Evolutionary conservation across 2,113 vertebrate genomes (phyloP).

Genomic region (Mohoua ochrocephala): DNA sequence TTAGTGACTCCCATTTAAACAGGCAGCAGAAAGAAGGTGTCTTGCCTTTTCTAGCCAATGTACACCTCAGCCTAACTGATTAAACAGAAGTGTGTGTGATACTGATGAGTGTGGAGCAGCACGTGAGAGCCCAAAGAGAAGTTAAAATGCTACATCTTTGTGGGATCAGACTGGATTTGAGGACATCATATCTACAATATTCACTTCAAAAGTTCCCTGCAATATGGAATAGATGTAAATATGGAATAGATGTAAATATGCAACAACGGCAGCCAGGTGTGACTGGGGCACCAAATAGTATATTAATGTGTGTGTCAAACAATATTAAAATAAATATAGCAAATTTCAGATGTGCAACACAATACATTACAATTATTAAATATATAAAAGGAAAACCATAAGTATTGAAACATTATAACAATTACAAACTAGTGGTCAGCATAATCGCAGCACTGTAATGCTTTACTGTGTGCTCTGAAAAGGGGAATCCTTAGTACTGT

Average conservation of each 20-base stretch:
- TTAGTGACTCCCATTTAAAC: not conserved
- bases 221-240: not conserved
- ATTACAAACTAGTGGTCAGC: not conserved
- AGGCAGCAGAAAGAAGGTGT: not conserved
- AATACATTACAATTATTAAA: not conserved
- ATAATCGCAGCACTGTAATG: not conserved
- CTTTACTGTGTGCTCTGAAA: not conserved
- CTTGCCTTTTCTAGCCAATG: not conserved
- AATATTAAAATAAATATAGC: not conserved
- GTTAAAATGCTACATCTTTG: not conserved
- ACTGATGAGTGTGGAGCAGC: not conserved
- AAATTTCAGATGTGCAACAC: not conserved
- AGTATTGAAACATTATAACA: not conserved
- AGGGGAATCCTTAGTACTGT: not conserved
- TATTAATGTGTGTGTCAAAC: not conserved
- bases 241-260: not conserved
- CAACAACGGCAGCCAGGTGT: not conserved
- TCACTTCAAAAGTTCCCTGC: not conserved
- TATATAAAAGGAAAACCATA: not conserved
- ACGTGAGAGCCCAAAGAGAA: not conserved
- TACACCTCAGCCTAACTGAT: not conserved
- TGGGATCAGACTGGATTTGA: not conserved
- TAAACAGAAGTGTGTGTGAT: rapidly evolving
- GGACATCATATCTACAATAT: not conserved
- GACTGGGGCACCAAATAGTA: not conserved